phyloP scores from a whole-genome alignment of 2,797 vertebrate genomes.

The Pseudochromis fuscus region DNA sequence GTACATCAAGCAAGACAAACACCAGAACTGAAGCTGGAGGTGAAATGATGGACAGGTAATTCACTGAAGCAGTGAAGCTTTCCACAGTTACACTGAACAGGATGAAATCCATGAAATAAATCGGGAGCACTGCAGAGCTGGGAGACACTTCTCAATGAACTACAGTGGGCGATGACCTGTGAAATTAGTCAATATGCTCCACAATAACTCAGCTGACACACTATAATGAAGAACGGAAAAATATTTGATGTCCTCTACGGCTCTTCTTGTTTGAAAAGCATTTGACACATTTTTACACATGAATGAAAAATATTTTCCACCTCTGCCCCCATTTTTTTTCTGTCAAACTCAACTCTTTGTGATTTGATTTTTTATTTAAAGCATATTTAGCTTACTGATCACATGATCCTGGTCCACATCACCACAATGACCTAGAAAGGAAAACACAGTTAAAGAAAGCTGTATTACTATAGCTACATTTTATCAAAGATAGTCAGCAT shows the following conservation, averaged over 20 bases:
- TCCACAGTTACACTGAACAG: background rate
- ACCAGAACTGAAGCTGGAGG: no score
- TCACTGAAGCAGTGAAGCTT: background rate
- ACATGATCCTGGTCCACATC: conserved; percentile 73
- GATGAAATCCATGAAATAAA: background rate
- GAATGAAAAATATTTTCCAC: background rate
- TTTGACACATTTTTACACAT: background rate
- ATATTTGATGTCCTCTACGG: background rate
- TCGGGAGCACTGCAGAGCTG: background rate
- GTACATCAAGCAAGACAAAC: no score
- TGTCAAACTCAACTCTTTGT: background rate
- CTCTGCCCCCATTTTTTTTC: no score
- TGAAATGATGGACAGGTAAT: background rate
- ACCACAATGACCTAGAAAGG: conserved; percentile 80
- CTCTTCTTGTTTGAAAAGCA: background rate
- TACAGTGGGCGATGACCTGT: conserved; percentile 1
- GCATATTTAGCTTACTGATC: conserved; percentile 76
- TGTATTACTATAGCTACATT: background rate
- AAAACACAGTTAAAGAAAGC: background rate
- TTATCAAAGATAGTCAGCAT: background rate
- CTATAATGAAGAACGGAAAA: background rate
- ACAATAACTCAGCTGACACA: background rate
- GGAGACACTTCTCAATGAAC: background rate
- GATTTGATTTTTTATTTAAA: background rate
- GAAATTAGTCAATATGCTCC: background rate